These are phyloP conservation scores for Pseudochirops corinnae DNA, from an alignment of 2,797 vertebrate genomes.

Conservation along the genomic window DNA sequence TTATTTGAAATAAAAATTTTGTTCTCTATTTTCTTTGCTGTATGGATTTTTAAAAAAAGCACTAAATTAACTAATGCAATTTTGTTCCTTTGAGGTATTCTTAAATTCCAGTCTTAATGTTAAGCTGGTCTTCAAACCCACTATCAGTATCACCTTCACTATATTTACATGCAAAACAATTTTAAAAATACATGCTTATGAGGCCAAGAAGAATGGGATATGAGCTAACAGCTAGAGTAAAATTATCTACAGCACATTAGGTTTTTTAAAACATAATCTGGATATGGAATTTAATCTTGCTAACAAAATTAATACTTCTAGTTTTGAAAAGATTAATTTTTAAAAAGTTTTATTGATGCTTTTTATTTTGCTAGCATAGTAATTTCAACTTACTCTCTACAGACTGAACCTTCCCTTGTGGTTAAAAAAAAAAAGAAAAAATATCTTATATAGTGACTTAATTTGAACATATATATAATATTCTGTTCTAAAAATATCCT, in stretches of 20 bases:
- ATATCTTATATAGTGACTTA: background rate
- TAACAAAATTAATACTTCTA: conserved; percentile 43
- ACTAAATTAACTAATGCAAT: background rate
- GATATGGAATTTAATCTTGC: conserved; percentile 57
- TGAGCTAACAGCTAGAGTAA: conserved; percentile 39
- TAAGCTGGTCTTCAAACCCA: background rate
- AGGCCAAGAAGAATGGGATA: conserved; percentile 47
- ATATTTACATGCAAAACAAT: conserved; percentile 48
- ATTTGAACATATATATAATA: background rate
- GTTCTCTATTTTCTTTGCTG: background rate
- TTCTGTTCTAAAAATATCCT: background rate
- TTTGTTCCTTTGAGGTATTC: background rate
- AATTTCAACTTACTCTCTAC: background rate
- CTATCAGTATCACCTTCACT: background rate
- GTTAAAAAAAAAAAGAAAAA: background rate
- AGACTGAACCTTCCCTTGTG: background rate
- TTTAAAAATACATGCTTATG: conserved; percentile 43
- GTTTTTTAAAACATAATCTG: conserved; percentile 41
- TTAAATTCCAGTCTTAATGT: background rate
- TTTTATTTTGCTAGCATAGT: background rate
- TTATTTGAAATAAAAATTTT: background rate
- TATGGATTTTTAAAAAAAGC: background rate
- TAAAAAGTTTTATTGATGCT: conserved; percentile 45
- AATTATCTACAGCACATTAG: conserved; percentile 22
- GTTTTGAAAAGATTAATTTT: conserved; percentile 65